Percentiles rank a stretch among this genome's conserved stretches.
These are phyloP conservation scores for Adelges cooleyi DNA, from an alignment of 1,140 invertebrate species.

Conservation along the genomic window DNA sequence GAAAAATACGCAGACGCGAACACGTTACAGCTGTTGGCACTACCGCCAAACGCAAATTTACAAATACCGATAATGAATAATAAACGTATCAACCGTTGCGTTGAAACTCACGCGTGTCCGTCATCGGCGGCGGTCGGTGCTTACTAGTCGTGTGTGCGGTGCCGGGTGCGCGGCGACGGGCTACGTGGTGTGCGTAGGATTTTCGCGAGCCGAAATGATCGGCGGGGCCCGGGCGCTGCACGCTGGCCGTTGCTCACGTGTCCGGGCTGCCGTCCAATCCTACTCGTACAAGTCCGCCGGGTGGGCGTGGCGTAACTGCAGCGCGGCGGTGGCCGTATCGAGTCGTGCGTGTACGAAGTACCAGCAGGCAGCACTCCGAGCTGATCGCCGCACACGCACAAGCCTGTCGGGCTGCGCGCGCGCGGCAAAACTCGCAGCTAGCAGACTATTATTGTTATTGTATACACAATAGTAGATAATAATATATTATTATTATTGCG, in stretches of 20 bases:
- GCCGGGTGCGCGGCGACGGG: conserved; percentile 17
- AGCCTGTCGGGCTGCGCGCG: background rate
- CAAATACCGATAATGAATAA: background rate
- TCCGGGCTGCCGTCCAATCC: conserved; percentile 21
- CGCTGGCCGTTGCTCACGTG: conserved; percentile 27
- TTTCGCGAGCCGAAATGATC: conserved; percentile 27
- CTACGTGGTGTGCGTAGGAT: conserved; percentile 24
- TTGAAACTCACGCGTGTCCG: background rate
- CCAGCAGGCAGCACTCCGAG: background rate
- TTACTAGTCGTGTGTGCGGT: conserved; percentile 4
- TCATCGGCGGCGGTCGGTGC: conserved; percentile 1
- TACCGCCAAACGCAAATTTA: no score
- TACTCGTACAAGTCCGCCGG: conserved; percentile 15
- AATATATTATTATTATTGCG: no score
- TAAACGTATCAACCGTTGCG: background rate
- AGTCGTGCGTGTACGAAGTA: background rate
- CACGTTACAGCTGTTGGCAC: no score
- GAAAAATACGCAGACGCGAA: background rate
- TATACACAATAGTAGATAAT: no score
- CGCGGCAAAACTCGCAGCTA: conserved; percentile 11
- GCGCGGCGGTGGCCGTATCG: background rate
- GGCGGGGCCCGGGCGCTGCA: conserved; percentile 27
- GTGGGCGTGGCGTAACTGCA: background rate
- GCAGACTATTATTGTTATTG: no score
- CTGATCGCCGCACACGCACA: background rate